A percentile compares a stretch with the other conserved stretches of the same genome.
These are phyloP conservation scores for Sylvilagus bachmani DNA, from an alignment of 2,113 vertebrate species.

Conservation along the genomic window DNA sequence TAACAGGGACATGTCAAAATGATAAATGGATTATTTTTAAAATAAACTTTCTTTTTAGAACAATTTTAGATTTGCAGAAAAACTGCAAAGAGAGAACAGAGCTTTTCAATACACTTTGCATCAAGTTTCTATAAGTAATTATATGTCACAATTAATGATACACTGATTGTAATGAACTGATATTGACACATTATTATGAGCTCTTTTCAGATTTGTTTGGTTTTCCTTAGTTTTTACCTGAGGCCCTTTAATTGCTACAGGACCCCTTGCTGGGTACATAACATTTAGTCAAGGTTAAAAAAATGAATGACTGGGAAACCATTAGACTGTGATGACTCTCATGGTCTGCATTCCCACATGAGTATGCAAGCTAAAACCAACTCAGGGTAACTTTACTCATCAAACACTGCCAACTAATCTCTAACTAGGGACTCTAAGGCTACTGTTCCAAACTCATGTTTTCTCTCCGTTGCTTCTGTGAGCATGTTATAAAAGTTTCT, in stretches of 20 bases:
- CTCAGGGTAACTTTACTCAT: neutral
- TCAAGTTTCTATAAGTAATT: neutral
- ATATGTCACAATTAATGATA: neutral
- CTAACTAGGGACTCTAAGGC: neutral
- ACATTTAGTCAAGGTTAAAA: neutral
- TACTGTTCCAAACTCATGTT: neutral
- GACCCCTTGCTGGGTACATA: neutral
- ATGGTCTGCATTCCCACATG: neutral
- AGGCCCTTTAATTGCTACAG: neutral
- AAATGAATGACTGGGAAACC: neutral
- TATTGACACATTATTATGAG: neutral
- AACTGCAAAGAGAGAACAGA: neutral
- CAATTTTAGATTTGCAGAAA: neutral
- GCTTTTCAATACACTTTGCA: neutral
- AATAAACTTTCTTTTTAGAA: constrained; percentile 1
- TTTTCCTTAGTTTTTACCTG: neutral
- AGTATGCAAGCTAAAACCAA: neutral
- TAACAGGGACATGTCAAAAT: neutral
- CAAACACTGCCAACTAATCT: neutral
- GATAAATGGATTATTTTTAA: neutral
- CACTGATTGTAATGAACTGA: neutral
- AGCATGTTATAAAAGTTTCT: neutral
- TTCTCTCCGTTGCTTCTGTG: neutral
- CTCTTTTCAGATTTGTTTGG: neutral
- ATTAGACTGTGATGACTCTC: neutral